Evolutionary conservation across 2,797 vertebrate genomes (phyloP), one percentile per base, ranked within the genome.

Genomic region (Apogon hyalosoma): DNA sequence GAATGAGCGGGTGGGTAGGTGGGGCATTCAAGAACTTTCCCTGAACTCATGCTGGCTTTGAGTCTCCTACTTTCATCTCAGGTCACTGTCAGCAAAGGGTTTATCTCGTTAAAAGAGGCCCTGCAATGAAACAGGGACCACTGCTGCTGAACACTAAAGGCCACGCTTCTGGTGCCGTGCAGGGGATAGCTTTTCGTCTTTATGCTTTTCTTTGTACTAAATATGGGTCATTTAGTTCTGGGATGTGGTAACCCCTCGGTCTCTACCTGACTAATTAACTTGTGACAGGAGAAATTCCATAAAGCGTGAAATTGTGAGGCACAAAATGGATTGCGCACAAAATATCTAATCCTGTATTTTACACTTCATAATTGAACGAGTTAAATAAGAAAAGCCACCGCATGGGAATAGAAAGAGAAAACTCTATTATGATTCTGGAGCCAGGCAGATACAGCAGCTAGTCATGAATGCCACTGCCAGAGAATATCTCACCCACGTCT

Each of bases 81-180:
- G 92, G 92, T 92, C 91, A 92, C 84, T 88, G 88, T 88, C 88
- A 92, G 87, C 72, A 10, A 75, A 83, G 89, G 91, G 66, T 91
- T 92, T 91, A 92, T 90, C 88, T 82, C 65, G 66, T 88, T 87
- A 88, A 88, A 86, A 85, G 85, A 70, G 7, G 73, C 56, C 63
- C 68, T 4, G 65, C 88, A 88, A 92, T 90, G 77, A 91, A 87
- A 85, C 80, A 1, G 51, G 69, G 79, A 79, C 73, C 63, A 40
- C 13, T 42, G 63, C 71, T 45, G 80, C 55, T 45, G 68, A 77
- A 69, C 79, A 38, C 70, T 50, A 58, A 77, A 55, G 54, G 58
- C 74, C 69, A 10, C 59, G 52, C 64, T 45, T 60, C 31, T 1
- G 10, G 50, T 28, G 56, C 57, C 51, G 49, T 70, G 55, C 21